Base-by-base conservation (phyloP, 2,113 vertebrate genomes). In the Opisthocomus hoazin region DNA sequence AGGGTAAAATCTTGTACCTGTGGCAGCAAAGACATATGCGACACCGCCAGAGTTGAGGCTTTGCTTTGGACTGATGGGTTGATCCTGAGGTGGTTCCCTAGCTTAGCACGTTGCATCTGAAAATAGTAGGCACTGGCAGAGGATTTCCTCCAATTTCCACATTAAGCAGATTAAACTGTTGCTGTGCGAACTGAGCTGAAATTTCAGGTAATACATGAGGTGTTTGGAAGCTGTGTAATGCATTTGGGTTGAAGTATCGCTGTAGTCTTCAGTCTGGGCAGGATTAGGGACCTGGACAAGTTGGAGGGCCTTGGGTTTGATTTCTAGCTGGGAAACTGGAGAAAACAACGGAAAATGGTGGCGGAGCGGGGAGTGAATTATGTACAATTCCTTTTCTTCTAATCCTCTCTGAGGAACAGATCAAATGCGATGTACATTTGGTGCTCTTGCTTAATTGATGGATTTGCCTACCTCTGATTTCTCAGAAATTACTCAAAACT, bases 241-340 rank as follows among this genome's bases (percentile, higher is more conserved):
- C 0, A 1, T 65, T 39, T 14, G 4, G 10, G 21, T 68, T 30
- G 11, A 77, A 37, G 7, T 21, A 61, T 30, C 2, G 0, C 23
- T 1, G 0, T 12, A 34, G 16, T 29, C 54, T 65, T 77, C n/a
- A 29, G 0, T 45, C 12, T 61, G 20, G n/a, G 54, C 21, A 84
- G 66, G 56, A 39, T 27, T 46, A 57, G 21, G 24, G 8, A 29
- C 7, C 10, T 39, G 34, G 6, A 5, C 6, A 7, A 57, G 17
- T 26, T 50, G 10, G 39, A 74, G 5, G 4, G 22, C 8, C 30
- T 74, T 54, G 32, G 12, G 11, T 60, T 81, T 60, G 43, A 71
- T 89, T 86, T 69, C 71, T 43, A 36, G 12, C 30, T 75, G 15
- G 10, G 36, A 84, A 77, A 74, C 46, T 21, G 26, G 29, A 76